Base-by-base conservation (phyloP, 2,888 invertebrate genomes). In the Glaucopsyche alexis region DNA sequence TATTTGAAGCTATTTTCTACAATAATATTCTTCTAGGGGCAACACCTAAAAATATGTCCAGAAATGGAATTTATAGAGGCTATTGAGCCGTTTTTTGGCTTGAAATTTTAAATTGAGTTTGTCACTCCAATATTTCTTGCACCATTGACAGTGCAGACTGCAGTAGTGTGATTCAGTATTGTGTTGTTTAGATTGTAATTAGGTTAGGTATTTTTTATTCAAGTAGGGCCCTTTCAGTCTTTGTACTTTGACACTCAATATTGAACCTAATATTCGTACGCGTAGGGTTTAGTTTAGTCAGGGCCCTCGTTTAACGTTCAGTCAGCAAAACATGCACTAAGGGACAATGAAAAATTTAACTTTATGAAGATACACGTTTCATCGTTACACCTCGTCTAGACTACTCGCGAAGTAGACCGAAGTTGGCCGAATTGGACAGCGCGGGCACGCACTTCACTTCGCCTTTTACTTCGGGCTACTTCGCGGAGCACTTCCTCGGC, bases 161-260 rank as follows among this genome's bases (percentile, higher is more conserved):
- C n/a, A 78, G 75, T 78, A 75, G 81, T 80, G 81, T 82, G 84
- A 78, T 83, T 83, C 86, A 88, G 86, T 87, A 88, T 87, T 87
- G 80, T 78, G 82, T 74, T 82, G 80, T 78, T 77, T 80, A 73
- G 47, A 73, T 71, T 49, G 60, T 52, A 64, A 74, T 75, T 79
- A 79, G 79, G 75, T 74, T 78, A 76, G 77, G 75, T 76, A 79
- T 77, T 7, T 42, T 29, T 72, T 69, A 71, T 71, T 45, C 52
- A 13, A 5, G 49, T 47, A 47, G 67, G 67, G 16, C 42, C 67
- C 67, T 67, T 66, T 67, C 60, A 60, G 60, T 60, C 60, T 60
- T 60, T 60, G 29, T 60, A 60, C 67, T 42, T 47, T 69, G 19
- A 49, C 47, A 69, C 47, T 69, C 19, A 14, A 64, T 66, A 72